phyloP scores from a whole-genome alignment of 2,888 invertebrate genomes.

The Drosophila diplacantha region DNA sequence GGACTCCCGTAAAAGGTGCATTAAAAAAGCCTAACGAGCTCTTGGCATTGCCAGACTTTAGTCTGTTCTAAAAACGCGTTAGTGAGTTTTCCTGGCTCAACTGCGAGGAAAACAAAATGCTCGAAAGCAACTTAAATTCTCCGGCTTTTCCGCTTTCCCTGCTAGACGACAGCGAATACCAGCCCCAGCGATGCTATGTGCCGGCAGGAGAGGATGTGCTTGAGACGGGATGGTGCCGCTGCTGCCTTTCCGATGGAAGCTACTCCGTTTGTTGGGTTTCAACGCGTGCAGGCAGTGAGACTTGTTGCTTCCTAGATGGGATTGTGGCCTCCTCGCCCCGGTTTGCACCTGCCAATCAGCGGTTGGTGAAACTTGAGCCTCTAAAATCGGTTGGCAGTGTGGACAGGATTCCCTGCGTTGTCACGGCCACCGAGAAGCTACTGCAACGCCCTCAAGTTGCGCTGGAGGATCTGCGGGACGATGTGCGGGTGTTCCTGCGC shows the following conservation, averaged over 20 bases:
- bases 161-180: constrained; percentile 48
- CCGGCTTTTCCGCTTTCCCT: constrained; percentile 49
- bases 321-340: constrained; percentile 47
- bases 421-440: constrained; percentile 43
- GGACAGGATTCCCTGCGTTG: constrained; percentile 33
- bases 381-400: not conserved
- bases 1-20: not conserved
- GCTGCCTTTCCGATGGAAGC: constrained; percentile 41
- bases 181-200: constrained; percentile 47
- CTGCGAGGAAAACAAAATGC: constrained; percentile 16
- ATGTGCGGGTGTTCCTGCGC: constrained; percentile 43
- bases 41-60: not conserved
- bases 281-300: constrained; percentile 39
- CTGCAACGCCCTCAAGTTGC: constrained; percentile 27
- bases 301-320: constrained; percentile 66
- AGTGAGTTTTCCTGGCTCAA: not conserved
- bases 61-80: not conserved
- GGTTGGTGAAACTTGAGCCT: constrained; percentile 30
- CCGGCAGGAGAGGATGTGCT: constrained; percentile 11
- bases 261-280: constrained; percentile 58
- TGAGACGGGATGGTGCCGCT: constrained; percentile 53
- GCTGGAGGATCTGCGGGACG: constrained; percentile 30
- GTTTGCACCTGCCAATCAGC: constrained; percentile 30
- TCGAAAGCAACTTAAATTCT: constrained; percentile 5
- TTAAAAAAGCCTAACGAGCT: not conserved